Percentiles rank a stretch among this genome's conserved stretches.
phyloP scores from a whole-genome alignment of 2,797 vertebrate species.

The Anomalospiza imberbis region DNA sequence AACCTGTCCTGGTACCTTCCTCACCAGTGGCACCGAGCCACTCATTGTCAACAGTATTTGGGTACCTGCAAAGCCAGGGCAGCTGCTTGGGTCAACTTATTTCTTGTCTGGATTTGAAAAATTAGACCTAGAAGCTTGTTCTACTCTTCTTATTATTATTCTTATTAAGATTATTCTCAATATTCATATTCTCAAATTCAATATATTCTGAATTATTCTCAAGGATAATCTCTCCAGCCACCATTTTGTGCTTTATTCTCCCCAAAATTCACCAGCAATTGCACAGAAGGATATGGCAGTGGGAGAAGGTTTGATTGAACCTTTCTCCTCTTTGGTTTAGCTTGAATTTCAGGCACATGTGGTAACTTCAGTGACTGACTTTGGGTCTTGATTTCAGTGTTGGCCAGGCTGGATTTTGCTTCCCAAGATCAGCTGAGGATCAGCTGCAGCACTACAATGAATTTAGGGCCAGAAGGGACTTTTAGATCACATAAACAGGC shows the following conservation, averaged over 20 bases:
- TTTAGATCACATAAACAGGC: conserved; percentile 14
- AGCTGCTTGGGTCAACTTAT: background rate
- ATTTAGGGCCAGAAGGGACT: conserved; percentile 42
- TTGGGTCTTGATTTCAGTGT: background rate
- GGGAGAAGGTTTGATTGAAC: background rate
- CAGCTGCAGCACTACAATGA: background rate
- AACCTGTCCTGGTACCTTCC: background rate
- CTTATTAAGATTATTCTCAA: too few relatives aligned
- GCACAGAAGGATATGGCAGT: background rate
- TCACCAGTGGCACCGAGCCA: accelerated
- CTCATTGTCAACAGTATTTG: background rate
- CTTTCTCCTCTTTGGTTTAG: background rate
- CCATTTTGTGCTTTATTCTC: background rate
- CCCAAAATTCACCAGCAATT: background rate
- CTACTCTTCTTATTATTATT: background rate
- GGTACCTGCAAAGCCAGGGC: background rate
- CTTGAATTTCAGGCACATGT: background rate
- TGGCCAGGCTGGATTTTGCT: background rate
- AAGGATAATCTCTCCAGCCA: background rate
- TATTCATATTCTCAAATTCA: background rate
- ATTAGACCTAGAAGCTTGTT: background rate
- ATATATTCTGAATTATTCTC: background rate
- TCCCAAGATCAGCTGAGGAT: background rate
- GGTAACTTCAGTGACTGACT: background rate
- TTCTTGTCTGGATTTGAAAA: background rate